Evolutionary conservation across 2,113 vertebrate species (phyloP), one percentile per base, ranked within the genome.

Genomic region (Esox niger): DNA sequence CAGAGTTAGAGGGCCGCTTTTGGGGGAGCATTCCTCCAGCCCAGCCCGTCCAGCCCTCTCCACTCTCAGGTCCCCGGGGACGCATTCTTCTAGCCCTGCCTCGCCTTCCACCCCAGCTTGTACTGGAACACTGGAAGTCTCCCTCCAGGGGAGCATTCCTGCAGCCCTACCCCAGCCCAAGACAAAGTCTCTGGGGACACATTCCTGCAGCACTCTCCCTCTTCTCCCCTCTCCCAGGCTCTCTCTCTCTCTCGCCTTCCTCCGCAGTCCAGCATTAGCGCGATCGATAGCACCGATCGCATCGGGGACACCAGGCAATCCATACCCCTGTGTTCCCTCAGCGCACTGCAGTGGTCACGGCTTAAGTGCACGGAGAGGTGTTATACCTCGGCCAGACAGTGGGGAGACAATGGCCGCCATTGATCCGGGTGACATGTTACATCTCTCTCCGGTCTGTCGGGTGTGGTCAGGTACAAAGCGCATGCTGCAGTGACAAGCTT

Each of bases 281-380:
- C 88, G 84, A 92, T 93, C 91, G 84, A 93, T 93, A 93, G 85
- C 85, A 80, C 90, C 89, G 88, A 91, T 91, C 86, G 90, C 90
- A 90, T 90, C 86, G 83, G 90, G 90, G 90, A 91, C 90, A 84
- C 80, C 64, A 88, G 86, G 88, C 88, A 88, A 91, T 91, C 91
- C 87, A 93, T 93, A 92, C 83, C 82, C 82, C 80, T 86, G 84
- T 70, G 76, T 81, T 90, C 91, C 89, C 91, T 89, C 84, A 86
- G 90, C 86, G 85, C 90, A 90, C 85, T 91, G 89, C 91, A 89
- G 91, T 87, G 88, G 91, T 90, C 87, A 82, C 83, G 76, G 86
- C 88, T 90, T 91, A 91, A 92, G 90, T 91, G 90, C 88, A 91
- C 74, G 78, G 87, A 86, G 88, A 92, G 89, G 90, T 90, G 91